Evolutionary conservation across 2,113 vertebrate genomes (phyloP).

Genomic region (Sinocyclocheilus maitianheensis): DNA sequence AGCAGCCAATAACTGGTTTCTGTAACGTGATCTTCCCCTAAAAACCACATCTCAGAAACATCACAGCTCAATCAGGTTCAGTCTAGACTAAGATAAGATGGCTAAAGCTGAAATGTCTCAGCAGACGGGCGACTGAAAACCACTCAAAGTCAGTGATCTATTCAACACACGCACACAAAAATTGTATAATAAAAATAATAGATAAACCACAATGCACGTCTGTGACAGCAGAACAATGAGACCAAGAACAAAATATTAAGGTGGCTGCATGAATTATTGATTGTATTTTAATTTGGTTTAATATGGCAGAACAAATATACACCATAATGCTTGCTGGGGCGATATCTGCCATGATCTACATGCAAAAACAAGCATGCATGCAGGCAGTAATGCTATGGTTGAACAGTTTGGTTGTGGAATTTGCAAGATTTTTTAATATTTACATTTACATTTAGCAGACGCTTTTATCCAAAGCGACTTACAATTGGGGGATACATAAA

Average conservation of each 20-base stretch:
- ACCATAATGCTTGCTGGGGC: background rate
- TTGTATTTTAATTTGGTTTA: background rate
- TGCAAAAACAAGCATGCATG: conserved; percentile 1
- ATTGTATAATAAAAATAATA: background rate
- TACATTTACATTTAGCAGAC: too few relatives aligned
- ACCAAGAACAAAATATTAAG: background rate
- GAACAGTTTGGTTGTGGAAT: background rate
- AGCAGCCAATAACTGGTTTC: background rate
- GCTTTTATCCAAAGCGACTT: too few relatives aligned
- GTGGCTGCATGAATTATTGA: background rate
- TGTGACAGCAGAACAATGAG: background rate
- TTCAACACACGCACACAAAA: background rate
- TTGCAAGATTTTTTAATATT: background rate
- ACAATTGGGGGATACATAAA: too few relatives aligned
- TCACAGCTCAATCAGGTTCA: background rate
- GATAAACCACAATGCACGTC: background rate
- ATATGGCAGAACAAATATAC: background rate
- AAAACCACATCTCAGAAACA: background rate
- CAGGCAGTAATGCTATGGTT: background rate
- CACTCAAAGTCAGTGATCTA: background rate
- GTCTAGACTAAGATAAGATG: background rate
- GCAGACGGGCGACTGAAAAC: background rate
- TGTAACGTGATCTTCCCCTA: background rate
- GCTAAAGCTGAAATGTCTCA: background rate
- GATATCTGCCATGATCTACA: background rate